Conservation (phyloP, 2,888 invertebrate genomes). For the Drosophila maculinotata region DNA sequence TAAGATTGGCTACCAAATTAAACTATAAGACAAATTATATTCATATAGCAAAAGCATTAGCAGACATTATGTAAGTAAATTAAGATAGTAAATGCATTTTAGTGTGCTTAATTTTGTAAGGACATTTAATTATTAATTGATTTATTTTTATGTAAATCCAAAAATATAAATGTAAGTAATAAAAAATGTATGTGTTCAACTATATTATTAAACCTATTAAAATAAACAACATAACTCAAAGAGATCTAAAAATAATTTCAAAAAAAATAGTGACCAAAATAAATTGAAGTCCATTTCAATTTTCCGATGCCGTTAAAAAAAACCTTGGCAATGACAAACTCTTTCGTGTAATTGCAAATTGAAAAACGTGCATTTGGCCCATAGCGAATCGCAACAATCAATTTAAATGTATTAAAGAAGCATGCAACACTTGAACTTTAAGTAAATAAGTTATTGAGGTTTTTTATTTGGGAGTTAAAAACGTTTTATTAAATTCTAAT, state of each 20-base stretch:
- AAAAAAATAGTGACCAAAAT: conserved; percentile 1
- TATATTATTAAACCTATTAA: too few species aligned
- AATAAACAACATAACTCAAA: too few species aligned
- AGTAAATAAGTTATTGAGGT: conserved; percentile 26
- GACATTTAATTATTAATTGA: too few species aligned
- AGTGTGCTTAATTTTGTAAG: too few species aligned
- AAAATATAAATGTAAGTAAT: too few species aligned
- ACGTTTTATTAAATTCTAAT: conserved; percentile 37
- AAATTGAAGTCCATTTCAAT: conserved; percentile 43
- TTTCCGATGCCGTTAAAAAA: conserved; percentile 26
- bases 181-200: too few species aligned
- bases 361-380: conserved; percentile 69
- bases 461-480: conserved; percentile 24
- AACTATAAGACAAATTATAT: conserved; percentile 4
- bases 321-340: conserved; percentile 72
- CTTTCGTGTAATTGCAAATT: conserved; percentile 70
- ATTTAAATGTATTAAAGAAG: conserved; percentile 43
- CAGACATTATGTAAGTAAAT: neutral
- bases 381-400: conserved; percentile 42
- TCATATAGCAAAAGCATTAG: neutral
- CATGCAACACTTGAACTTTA: conserved; percentile 65
- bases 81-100: neutral
- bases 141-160: too few species aligned
- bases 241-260: neutral
- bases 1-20: conserved; percentile 11